Base-by-base conservation (phyloP, 2,888 invertebrate genomes). In the Drosophila incognita region DNA sequence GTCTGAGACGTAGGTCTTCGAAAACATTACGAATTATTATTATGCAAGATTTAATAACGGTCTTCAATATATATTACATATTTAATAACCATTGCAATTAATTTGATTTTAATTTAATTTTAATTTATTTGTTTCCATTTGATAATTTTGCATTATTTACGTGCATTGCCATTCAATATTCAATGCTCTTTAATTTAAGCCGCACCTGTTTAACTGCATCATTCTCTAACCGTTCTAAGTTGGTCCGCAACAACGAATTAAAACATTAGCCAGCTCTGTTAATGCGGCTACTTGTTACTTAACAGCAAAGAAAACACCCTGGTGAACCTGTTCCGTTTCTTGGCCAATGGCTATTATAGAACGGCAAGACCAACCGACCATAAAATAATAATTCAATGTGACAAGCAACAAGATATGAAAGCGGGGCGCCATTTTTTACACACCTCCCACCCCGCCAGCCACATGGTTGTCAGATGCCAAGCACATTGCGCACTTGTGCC, bases 331-430 rank as follows among this genome's bases (percentile, higher is more conserved):
- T 89, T 86, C 71, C 68, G 54, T 65, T 81, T 69, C 69, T 72
- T 71, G 72, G 78, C 63, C 72, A 76, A 65, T 74, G 79, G 69
- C 70, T 52, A 64, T 80, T 75, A 69, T 70, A 77, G 71, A 79
- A 59, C 71, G 53, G 56, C 52, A 67, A 66, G 52, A 63, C 51
- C 74, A 46, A 61, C 60, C 68, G 80, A 73, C 82, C 76, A 84
- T 85, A 89, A 89, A 85, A 85, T 89, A 89, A 89, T 85, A 85
- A 85, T 89, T 87, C 85, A 85, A 85, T 89, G 89, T 89, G 85
- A 85, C 85, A 84, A 66, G 72, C 79, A 76, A 86, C 85, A 86
- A 86, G 85, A 86, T 89, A 86, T 74, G 81, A 81, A 69, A 73
- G 68, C 84, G 79, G 79, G 82, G 82, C 82, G 87, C 85, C 87